phyloP scores from a whole-genome alignment of 2,888 invertebrate genomes.

The Drosophila mercatorum region DNA sequence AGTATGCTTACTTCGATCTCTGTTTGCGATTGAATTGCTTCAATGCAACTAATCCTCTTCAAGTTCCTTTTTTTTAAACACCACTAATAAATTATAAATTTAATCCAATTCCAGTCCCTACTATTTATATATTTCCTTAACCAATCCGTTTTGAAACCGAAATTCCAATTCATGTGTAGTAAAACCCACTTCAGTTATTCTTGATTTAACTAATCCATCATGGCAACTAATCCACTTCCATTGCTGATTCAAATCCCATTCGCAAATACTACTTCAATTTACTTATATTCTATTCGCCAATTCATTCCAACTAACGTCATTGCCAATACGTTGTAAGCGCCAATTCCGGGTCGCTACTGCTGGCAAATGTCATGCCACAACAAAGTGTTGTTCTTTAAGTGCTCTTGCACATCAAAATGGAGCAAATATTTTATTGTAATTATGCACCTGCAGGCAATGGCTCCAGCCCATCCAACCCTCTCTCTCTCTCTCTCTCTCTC shows the following conservation, averaged over 20 bases:
- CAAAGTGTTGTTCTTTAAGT: constrained; percentile 59
- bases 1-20: not conserved
- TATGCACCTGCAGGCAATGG: constrained; percentile 39
- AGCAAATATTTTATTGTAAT: constrained; percentile 64
- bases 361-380: constrained; percentile 24
- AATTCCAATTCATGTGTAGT: not conserved
- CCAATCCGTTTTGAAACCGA: not conserved
- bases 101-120: not conserved
- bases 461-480: constrained; percentile 28
- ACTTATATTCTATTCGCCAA: not conserved
- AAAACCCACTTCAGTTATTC: not conserved
- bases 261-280: not conserved
- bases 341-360: not conserved
- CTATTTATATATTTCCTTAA: not conserved
- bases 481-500: too few relatives aligned
- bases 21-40: not conserved
- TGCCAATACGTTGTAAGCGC: not conserved
- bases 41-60: not conserved
- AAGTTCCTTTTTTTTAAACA: not conserved
- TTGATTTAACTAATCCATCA: not conserved
- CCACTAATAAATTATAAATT: not conserved
- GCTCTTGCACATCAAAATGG: constrained; percentile 55
- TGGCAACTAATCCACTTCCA: not conserved
- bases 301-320: constrained; percentile 1
- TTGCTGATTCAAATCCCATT: not conserved